Percentiles rank a stretch among this genome's conserved stretches.
Conservation (phyloP, 2,797 vertebrate species). For the Pteropus rufus region DNA sequence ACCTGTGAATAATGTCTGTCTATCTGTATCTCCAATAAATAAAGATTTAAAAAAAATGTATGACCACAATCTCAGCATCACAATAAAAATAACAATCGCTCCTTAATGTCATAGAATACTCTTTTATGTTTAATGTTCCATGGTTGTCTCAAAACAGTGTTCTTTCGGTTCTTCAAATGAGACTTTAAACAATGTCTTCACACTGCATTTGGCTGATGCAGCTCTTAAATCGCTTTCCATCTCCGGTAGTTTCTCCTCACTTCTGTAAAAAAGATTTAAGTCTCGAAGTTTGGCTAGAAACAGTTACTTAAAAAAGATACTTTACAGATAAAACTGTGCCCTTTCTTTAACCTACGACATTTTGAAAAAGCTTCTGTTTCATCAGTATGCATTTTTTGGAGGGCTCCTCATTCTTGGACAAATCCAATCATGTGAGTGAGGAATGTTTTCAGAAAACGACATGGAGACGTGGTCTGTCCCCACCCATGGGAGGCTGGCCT, state of each 20-base stretch:
- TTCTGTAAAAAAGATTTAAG: not conserved
- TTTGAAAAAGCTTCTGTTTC: not conserved
- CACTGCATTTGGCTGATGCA: not conserved
- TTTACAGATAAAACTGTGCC: not conserved
- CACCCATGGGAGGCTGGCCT: no score
- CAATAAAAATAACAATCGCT: not conserved
- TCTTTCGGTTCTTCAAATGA: not conserved
- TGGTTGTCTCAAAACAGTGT: not conserved
- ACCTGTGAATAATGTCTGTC: not conserved
- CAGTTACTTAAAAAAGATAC: not conserved
- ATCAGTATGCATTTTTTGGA: not conserved
- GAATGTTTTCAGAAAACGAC: not conserved
- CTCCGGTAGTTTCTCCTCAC: not conserved
- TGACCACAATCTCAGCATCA: no score
- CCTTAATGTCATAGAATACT: not conserved
- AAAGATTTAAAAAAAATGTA: not conserved
- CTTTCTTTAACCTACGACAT: not conserved
- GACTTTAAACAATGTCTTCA: not conserved
- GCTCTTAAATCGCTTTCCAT: not conserved
- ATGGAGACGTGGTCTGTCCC: not conserved
- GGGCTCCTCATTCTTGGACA: not conserved
- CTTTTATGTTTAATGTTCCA: not conserved
- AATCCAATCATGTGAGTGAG: not conserved
- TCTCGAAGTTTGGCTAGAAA: not conserved
- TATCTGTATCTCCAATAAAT: not conserved